Conservation (phyloP, 2,113 vertebrate species). For the Tympanuchus pallidicinctus region DNA sequence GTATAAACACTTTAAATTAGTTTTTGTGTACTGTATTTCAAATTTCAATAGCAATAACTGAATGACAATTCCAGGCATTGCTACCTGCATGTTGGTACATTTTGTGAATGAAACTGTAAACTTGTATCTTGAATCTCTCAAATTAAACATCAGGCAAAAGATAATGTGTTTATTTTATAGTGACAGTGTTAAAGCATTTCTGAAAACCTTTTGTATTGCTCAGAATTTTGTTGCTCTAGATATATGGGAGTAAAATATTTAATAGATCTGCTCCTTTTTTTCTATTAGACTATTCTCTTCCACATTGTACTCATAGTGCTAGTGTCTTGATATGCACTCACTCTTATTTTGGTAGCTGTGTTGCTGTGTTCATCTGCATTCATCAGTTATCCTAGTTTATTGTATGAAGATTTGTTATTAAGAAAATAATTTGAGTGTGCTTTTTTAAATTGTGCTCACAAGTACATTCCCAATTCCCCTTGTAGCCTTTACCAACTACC, state of each 20-base stretch:
- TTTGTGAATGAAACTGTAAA: background rate
- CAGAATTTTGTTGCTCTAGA: background rate
- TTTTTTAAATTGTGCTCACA: background rate
- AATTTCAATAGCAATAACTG: background rate
- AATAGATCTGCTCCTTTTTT: background rate
- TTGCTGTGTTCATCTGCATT: background rate
- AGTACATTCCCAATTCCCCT: background rate
- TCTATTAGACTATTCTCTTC: background rate
- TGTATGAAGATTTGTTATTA: background rate
- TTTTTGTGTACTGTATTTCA: background rate
- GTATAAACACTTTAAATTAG: background rate
- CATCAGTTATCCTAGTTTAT: background rate
- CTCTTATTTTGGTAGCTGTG: background rate
- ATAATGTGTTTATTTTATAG: background rate
- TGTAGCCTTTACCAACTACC: background rate
- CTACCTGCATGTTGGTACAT: background rate
- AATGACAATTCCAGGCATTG: background rate
- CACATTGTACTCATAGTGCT: fast-evolving
- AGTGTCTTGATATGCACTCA: background rate
- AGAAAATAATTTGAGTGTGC: background rate
- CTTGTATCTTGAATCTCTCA: background rate
- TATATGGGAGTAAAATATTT: background rate
- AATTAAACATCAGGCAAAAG: background rate
- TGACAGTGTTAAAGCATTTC: background rate
- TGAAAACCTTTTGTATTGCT: background rate